Evolutionary conservation across 2,113 vertebrate species (phyloP).

Genomic region (Vanacampus margaritifer): DNA sequence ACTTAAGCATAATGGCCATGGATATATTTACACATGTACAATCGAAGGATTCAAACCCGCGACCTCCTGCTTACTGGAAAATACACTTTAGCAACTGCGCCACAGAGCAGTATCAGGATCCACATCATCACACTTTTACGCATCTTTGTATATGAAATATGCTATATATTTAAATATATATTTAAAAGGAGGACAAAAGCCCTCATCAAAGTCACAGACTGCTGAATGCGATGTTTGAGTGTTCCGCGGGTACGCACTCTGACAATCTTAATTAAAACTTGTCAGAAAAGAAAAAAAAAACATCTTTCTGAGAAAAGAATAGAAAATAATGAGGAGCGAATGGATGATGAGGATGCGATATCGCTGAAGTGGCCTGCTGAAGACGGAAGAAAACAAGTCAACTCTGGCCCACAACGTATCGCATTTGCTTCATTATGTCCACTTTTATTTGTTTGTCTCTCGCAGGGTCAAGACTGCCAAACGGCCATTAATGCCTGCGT

Average conservation of each 20-base stretch:
- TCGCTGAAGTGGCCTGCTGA: background rate
- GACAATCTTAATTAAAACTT: constrained; percentile 64
- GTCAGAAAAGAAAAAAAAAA: constrained; percentile 47
- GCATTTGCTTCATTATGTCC: background rate
- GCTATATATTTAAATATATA: constrained; percentile 35
- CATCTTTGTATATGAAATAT: background rate
- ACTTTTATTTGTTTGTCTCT: constrained; percentile 2
- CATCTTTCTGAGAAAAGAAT: constrained; percentile 21
- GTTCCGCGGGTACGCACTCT: constrained; percentile 22
- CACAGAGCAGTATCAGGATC: too few species aligned
- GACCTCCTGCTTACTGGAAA: too few species aligned
- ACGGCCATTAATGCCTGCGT: constrained; percentile 87
- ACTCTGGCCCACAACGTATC: background rate
- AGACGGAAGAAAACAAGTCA: background rate
- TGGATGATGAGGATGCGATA: background rate
- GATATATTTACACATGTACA: too few species aligned
- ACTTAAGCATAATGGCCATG: too few species aligned
- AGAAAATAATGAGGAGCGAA: constrained; percentile 5
- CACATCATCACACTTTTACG: background rate
- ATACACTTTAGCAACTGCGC: too few species aligned
- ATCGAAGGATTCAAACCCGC: too few species aligned
- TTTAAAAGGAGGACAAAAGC: constrained; percentile 42
- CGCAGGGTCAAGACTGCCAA: constrained; percentile 87
- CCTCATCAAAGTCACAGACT: constrained; percentile 48
- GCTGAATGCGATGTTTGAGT: constrained; percentile 15